A percentile compares a stretch with the other conserved stretches of the same genome.
These are phyloP conservation scores for Sitodiplosis mosellana DNA, from an alignment of 1,140 invertebrate species.

Conservation along the genomic window DNA sequence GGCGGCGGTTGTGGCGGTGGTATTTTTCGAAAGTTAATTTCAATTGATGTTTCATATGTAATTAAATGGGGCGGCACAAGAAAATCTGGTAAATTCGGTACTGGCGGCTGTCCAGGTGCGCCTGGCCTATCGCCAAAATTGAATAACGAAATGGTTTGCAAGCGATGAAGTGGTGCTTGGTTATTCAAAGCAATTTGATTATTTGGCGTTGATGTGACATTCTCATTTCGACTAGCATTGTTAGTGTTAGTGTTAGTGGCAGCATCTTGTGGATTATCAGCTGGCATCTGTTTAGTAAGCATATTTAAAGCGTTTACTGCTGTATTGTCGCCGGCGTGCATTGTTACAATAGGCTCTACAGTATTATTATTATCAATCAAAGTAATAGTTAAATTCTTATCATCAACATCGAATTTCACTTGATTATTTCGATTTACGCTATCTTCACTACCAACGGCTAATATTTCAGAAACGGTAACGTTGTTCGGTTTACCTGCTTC, in stretches of 20 bases:
- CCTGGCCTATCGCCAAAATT: constrained; percentile 1
- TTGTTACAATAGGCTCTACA: constrained; percentile 1
- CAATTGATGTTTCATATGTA: constrained; percentile 22
- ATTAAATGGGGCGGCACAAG: constrained; percentile 23
- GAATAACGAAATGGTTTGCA: constrained; percentile 1
- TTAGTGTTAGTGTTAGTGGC: constrained; percentile 4
- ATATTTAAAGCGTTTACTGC: constrained; percentile 3
- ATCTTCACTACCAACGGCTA: too few relatives aligned
- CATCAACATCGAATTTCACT: neutral
- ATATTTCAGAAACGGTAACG: too few relatives aligned
- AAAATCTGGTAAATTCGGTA: constrained; percentile 18
- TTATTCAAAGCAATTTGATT: neutral
- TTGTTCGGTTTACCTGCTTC: neutral
- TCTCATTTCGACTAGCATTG: constrained; percentile 2
- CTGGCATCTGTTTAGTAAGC: neutral
- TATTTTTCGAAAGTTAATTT: constrained; percentile 19
- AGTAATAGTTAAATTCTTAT: neutral
- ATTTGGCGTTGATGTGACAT: constrained; percentile 1
- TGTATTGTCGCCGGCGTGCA: neutral
- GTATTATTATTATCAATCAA: neutral
- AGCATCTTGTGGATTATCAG: constrained; percentile 3
- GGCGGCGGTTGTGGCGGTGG: constrained; percentile 13
- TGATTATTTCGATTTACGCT: neutral
- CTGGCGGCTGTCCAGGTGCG: neutral
- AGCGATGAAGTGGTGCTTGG: neutral